phyloP scores from a whole-genome alignment of 2,888 invertebrate species.

The Ametastegia equiseti region DNA sequence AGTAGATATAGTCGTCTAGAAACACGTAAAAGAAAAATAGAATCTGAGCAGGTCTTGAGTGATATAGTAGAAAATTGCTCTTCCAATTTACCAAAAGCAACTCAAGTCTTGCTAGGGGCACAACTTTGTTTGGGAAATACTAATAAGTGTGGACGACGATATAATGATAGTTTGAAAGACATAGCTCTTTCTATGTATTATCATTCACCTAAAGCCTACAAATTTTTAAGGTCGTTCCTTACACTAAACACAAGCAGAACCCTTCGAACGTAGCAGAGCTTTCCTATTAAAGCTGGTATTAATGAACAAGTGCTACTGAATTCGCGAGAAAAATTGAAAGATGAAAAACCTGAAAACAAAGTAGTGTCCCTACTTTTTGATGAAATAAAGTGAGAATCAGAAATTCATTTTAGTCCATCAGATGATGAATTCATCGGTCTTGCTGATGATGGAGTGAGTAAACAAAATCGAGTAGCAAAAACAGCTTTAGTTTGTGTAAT shows the following conservation, averaged over 20 bases:
- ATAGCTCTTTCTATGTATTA: slow-evolving; percentile 40
- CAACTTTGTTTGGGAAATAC: slow-evolving; percentile 29
- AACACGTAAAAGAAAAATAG: background rate
- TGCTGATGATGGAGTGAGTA: slow-evolving; percentile 1
- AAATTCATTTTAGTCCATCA: slow-evolving; percentile 22
- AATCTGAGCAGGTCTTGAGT: slow-evolving; percentile 8
- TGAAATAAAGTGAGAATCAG: slow-evolving; percentile 8
- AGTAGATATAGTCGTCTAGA: background rate
- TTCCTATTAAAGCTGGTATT: slow-evolving; percentile 3
- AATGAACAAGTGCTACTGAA: slow-evolving; percentile 8
- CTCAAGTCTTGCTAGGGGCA: slow-evolving; percentile 20
- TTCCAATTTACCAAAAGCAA: slow-evolving; percentile 18
- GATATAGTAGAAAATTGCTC: background rate
- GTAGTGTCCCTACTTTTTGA: slow-evolving; percentile 23
- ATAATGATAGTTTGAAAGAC: slow-evolving; percentile 33
- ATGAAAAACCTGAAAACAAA: slow-evolving; percentile 2
- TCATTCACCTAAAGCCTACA: slow-evolving; percentile 46
- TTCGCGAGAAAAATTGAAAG: background rate
- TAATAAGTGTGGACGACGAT: background rate
- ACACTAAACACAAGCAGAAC: slow-evolving; percentile 29
- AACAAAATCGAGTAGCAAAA: slow-evolving; percentile 7
- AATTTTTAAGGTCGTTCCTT: slow-evolving; percentile 34
- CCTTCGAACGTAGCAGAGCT: slow-evolving; percentile 16
- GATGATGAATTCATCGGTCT: slow-evolving; percentile 8
- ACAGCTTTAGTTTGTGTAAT: slow-evolving; percentile 38